Evolutionary conservation across 2,888 invertebrate species (phyloP).

Genomic region (Dione vanillae): DNA sequence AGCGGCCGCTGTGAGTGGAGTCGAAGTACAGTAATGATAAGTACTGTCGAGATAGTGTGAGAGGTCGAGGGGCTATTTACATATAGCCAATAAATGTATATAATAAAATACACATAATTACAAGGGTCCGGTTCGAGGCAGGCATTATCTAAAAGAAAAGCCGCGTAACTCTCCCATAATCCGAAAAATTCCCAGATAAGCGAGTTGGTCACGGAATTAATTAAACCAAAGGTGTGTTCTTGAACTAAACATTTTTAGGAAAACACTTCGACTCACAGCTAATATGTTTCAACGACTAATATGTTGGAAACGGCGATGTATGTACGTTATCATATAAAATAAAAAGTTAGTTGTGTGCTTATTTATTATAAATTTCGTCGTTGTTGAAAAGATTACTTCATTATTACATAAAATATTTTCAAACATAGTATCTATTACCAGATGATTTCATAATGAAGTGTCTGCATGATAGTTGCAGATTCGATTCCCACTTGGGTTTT

Average conservation of each 20-base stretch:
- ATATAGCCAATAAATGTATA: background rate
- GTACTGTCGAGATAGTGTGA: too few relatives aligned
- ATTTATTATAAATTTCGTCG: too few relatives aligned
- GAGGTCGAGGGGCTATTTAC: too few relatives aligned
- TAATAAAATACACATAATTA: background rate
- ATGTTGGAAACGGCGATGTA: too few relatives aligned
- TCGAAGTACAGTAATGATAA: background rate
- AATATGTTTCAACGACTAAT: background rate
- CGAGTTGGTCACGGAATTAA: constrained; percentile 8
- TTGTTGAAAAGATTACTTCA: too few relatives aligned
- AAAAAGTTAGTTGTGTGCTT: too few relatives aligned
- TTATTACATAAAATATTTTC: too few relatives aligned
- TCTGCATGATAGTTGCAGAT: too few relatives aligned
- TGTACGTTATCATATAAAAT: too few relatives aligned
- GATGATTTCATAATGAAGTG: too few relatives aligned
- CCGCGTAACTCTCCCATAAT: background rate
- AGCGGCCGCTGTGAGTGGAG: background rate
- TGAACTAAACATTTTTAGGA: background rate
- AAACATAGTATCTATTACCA: too few relatives aligned
- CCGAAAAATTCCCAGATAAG: background rate
- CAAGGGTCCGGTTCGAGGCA: background rate
- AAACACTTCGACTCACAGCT: background rate
- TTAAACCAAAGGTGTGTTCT: background rate
- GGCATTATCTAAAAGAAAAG: constrained; percentile 2
- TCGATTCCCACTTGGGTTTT: too few relatives aligned